Evolutionary conservation across 1,140 invertebrate genomes (phyloP).

Genomic region (Drosophila saltans): DNA sequence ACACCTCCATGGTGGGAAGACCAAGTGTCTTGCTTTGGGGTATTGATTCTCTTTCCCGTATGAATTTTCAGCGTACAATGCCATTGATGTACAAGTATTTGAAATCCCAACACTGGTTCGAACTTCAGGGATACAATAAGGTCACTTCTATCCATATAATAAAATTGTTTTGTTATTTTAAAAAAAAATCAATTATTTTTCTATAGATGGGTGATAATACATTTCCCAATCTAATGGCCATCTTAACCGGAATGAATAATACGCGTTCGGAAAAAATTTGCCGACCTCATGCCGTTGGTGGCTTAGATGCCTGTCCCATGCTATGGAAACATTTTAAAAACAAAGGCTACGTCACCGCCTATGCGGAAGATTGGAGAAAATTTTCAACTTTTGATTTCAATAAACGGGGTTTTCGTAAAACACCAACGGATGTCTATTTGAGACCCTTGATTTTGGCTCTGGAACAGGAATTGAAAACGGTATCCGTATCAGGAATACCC

Average conservation of each 20-base stretch:
- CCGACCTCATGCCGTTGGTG: slow-evolving; percentile 83
- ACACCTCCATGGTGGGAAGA: background rate
- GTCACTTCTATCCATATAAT: slow-evolving; percentile 25
- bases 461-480: slow-evolving; percentile 83
- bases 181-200: background rate
- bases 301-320: slow-evolving; percentile 88
- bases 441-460: slow-evolving; percentile 89
- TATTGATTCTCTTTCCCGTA: slow-evolving; percentile 73
- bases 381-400: slow-evolving; percentile 92
- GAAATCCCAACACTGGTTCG: slow-evolving; percentile 48
- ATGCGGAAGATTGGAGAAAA: slow-evolving; percentile 89
- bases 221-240: slow-evolving; percentile 91
- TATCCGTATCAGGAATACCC: slow-evolving; percentile 52
- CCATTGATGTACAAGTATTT: slow-evolving; percentile 63
- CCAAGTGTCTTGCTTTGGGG: slow-evolving; percentile 72
- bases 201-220: slow-evolving; percentile 89
- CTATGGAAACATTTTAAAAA: slow-evolving; percentile 90
- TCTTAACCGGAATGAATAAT: slow-evolving; percentile 87
- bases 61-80: slow-evolving; percentile 83
- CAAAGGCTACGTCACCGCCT: slow-evolving; percentile 89
- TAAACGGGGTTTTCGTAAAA: slow-evolving; percentile 89
- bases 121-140: slow-evolving; percentile 75
- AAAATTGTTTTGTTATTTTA: too few relatives aligned
- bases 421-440: slow-evolving; percentile 92
- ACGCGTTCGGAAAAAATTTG: slow-evolving; percentile 83